Conservation (phyloP, 2,113 vertebrate genomes). For the Pangasianodon hypophthalmus region DNA sequence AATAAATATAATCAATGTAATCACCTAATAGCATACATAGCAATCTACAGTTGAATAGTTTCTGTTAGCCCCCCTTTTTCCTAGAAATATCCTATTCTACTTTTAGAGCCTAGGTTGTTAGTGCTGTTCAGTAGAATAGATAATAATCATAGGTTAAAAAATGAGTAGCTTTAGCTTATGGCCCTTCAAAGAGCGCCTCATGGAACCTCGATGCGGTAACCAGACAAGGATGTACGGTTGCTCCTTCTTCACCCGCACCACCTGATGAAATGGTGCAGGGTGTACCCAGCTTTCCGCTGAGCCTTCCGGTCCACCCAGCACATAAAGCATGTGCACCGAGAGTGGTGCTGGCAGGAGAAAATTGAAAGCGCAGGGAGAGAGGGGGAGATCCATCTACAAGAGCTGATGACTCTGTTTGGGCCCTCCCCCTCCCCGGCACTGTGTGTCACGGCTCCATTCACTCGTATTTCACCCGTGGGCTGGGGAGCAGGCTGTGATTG, state of each 20-base stretch:
- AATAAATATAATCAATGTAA: background rate
- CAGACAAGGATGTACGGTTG: conserved; percentile 41
- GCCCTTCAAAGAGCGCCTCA: background rate
- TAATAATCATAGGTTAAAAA: background rate
- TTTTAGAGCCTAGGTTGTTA: background rate
- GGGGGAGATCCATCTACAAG: conserved; percentile 52
- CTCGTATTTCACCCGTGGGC: conserved; percentile 53
- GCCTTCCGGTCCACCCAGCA: conserved; percentile 35
- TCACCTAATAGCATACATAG: background rate
- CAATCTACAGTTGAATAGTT: background rate
- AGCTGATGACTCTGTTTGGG: conserved; percentile 57
- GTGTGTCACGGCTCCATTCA: conserved; percentile 14
- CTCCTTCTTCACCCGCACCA: conserved; percentile 10
- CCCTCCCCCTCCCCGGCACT: background rate
- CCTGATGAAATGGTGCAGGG: conserved; percentile 41
- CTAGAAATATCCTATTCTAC: background rate
- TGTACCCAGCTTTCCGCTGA: conserved; percentile 31
- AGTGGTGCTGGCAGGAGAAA: conserved; percentile 60
- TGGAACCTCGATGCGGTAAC: background rate
- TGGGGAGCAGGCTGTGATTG: conserved; percentile 54
- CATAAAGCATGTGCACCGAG: conserved; percentile 61
- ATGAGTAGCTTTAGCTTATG: background rate
- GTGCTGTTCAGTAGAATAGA: background rate
- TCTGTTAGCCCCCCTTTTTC: background rate
- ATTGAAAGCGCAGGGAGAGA: conserved; percentile 57